Evolutionary conservation across 2,113 vertebrate genomes (phyloP).

Genomic region (Vulpes ferrilata): DNA sequence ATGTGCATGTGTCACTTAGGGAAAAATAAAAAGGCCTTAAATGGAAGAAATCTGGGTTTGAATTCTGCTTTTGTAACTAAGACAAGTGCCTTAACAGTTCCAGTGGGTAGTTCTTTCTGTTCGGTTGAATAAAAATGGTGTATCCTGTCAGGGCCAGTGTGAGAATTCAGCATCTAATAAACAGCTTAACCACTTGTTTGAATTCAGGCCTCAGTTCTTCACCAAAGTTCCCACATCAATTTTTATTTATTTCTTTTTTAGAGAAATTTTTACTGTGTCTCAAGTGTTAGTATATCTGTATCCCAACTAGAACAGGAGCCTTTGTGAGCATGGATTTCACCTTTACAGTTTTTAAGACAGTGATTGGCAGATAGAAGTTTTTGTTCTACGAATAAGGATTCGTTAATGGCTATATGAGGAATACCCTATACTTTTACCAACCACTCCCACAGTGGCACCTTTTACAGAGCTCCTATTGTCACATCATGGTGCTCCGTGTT

Average conservation of each 20-base stretch:
- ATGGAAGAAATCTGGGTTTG: background rate
- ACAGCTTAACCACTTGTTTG: background rate
- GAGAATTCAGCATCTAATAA: background rate
- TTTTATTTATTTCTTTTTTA: background rate
- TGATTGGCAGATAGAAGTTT: background rate
- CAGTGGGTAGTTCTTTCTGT: background rate
- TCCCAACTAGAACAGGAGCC: background rate
- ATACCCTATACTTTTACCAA: background rate
- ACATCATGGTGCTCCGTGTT: background rate
- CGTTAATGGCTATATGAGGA: background rate
- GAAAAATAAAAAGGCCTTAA: background rate
- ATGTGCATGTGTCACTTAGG: background rate
- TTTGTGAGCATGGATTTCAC: background rate
- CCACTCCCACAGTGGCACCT: background rate
- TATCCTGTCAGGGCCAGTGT: background rate
- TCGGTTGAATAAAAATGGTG: background rate
- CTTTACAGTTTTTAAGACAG: background rate
- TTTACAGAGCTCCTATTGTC: background rate
- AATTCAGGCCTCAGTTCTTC: background rate
- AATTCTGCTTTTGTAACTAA: background rate
- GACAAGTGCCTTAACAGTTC: background rate
- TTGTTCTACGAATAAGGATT: background rate
- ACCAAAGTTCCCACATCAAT: background rate
- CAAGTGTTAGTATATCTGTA: background rate
- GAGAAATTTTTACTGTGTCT: background rate